These are phyloP conservation scores for Drosophila kanekoi DNA, from an alignment of 2,888 invertebrate species.

Conservation along the genomic window DNA sequence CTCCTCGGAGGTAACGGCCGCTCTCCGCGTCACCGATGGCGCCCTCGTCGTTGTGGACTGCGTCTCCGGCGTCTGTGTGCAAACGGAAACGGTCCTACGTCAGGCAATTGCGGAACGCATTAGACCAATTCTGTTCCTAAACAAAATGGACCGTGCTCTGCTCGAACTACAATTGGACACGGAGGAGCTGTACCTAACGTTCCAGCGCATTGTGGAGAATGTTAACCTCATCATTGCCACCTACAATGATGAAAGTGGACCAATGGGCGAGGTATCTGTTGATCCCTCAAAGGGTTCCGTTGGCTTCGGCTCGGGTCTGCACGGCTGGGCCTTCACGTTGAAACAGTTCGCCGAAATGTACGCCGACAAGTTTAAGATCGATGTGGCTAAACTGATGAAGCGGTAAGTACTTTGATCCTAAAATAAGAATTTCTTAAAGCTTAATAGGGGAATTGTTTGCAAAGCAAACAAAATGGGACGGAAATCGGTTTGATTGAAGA, in stretches of 20 bases:
- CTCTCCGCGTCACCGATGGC: constrained; percentile 99
- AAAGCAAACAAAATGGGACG: too few relatives aligned
- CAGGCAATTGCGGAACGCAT: constrained; percentile 99
- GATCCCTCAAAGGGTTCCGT: constrained; percentile 99
- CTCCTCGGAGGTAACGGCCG: constrained; percentile 99
- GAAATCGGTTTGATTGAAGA: too few relatives aligned
- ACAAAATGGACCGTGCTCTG: constrained; percentile 99
- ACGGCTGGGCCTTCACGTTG: constrained; percentile 99
- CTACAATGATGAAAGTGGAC: constrained; percentile 98
- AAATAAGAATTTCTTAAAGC: not conserved
- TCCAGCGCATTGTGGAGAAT: constrained; percentile 99
- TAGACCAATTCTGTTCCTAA: constrained; percentile 99
- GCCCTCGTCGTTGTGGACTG: constrained; percentile 99
- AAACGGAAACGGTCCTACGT: constrained; percentile 99
- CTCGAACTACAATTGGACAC: constrained; percentile 97
- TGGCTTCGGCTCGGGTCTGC: constrained; percentile 99
- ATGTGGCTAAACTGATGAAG: constrained; percentile 98
- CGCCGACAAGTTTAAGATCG: constrained; percentile 99
- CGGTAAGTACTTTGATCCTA: constrained; percentile 84
- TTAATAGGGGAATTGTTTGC: not conserved
- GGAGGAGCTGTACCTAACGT: constrained; percentile 99
- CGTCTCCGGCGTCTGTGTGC: constrained; percentile 99
- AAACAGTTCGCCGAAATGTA: constrained; percentile 99
- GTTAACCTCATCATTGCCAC: constrained; percentile 99
- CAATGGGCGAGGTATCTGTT: constrained; percentile 99